Conservation (phyloP, 2,113 vertebrate species). For the Pteropus alecto region DNA sequence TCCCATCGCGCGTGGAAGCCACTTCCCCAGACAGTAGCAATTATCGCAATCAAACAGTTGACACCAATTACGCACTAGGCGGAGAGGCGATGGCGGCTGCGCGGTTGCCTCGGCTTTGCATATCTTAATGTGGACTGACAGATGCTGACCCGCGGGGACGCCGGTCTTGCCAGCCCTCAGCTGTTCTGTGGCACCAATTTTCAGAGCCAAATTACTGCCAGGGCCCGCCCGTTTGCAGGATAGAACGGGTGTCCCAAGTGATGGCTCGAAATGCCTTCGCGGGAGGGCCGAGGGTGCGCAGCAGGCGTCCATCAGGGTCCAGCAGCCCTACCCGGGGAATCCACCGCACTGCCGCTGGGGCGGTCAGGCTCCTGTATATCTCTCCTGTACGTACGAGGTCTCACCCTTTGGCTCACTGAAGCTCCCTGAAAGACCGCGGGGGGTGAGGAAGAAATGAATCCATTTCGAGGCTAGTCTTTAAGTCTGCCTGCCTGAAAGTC, state of each 20-base stretch:
- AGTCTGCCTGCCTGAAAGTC: neutral
- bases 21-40: slow-evolving; percentile 95
- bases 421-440: neutral
- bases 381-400: rapidly evolving
- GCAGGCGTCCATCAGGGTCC: rapidly evolving
- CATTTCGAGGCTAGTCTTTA: neutral
- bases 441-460: neutral
- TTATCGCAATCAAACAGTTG: slow-evolving; percentile 98
- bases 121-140: slow-evolving; percentile 99
- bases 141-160: slow-evolving; percentile 93
- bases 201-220: slow-evolving; percentile 94
- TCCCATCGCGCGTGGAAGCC: slow-evolving; percentile 65
- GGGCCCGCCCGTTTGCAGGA: slow-evolving; percentile 76
- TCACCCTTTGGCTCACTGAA: neutral
- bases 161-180: slow-evolving; percentile 91
- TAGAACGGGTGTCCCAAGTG: slow-evolving; percentile 36
- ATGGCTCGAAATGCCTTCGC: neutral
- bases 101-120: slow-evolving; percentile 84
- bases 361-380: rapidly evolving
- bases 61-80: slow-evolving; percentile 92
- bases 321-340: neutral
- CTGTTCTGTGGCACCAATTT: slow-evolving; percentile 95
- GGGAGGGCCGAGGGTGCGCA: rapidly evolving
- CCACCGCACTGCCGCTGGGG: rapidly evolving
- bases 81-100: neutral